These are phyloP conservation scores for Sisor rabdophorus DNA, from an alignment of 2,113 vertebrate genomes.

Conservation along the genomic window DNA sequence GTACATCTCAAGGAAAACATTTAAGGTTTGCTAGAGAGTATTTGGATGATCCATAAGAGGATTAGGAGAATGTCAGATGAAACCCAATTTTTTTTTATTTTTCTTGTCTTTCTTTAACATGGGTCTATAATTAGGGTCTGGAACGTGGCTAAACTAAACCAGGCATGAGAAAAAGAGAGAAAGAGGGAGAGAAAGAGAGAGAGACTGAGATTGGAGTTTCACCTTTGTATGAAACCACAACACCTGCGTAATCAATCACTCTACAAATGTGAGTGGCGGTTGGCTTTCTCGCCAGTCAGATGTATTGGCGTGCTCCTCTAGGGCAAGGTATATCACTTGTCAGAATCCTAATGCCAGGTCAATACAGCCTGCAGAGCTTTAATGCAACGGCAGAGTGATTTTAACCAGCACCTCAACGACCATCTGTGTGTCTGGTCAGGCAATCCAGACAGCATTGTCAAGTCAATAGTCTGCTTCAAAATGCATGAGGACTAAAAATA, in stretches of 20 bases:
- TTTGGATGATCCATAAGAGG: no score
- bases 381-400: slow-evolving; percentile 24
- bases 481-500: slow-evolving; percentile 46
- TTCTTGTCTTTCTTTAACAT: background rate
- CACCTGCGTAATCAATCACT: slow-evolving; percentile 20
- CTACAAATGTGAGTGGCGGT: slow-evolving; percentile 40
- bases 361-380: slow-evolving; percentile 29
- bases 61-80: no score
- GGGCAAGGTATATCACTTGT: slow-evolving; percentile 34
- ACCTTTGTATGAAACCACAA: slow-evolving; percentile 30
- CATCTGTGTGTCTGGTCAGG: slow-evolving; percentile 26
- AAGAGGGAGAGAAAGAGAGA: background rate
- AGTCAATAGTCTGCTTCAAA: slow-evolving; percentile 52
- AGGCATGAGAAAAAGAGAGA: background rate
- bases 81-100: slow-evolving; percentile 2
- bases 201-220: slow-evolving; percentile 1
- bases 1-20: no score
- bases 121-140: slow-evolving; percentile 2
- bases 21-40: no score
- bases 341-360: slow-evolving; percentile 48
- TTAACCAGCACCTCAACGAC: slow-evolving; percentile 36
- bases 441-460: slow-evolving; percentile 23
- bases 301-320: slow-evolving; percentile 25
- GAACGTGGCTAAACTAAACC: background rate
- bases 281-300: slow-evolving; percentile 42